A percentile compares a stretch with the other conserved stretches of the same genome.
Evolutionary conservation across 1,140 invertebrate species (phyloP).

Genomic region (Drosophila simulans): DNA sequence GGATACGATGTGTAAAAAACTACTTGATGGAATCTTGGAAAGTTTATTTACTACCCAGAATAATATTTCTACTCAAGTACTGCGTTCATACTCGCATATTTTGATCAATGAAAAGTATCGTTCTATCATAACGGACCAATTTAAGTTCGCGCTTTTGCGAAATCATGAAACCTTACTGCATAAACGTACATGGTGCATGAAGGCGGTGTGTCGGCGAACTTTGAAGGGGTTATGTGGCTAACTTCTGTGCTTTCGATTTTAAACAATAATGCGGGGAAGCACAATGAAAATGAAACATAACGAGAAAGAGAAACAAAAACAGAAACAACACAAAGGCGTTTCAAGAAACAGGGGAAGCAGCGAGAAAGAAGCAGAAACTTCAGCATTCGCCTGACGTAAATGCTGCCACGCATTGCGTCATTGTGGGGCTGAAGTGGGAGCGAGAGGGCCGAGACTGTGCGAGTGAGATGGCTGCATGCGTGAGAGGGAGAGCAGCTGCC

Average conservation of each 20-base stretch:
- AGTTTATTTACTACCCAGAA: too few species aligned
- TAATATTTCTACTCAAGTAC: too few species aligned
- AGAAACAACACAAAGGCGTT: slow-evolving; percentile 7
- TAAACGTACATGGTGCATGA: too few species aligned
- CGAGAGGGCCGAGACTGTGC: background rate
- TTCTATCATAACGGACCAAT: too few species aligned
- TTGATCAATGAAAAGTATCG: too few species aligned
- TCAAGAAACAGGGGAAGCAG: slow-evolving; percentile 9
- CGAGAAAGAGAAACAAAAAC: background rate
- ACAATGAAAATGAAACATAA: slow-evolving; percentile 4
- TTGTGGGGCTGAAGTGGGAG: slow-evolving; percentile 17
- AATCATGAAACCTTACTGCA: too few species aligned
- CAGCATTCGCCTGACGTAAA: slow-evolving; percentile 59
- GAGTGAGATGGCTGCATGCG: slow-evolving; percentile 1
- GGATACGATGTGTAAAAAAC: background rate
- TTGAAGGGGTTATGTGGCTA: background rate
- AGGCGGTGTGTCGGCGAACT: background rate
- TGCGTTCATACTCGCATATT: too few species aligned
- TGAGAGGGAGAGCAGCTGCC: slow-evolving; percentile 8
- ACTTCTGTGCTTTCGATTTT: slow-evolving; percentile 20
- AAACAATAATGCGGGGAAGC: slow-evolving; percentile 5
- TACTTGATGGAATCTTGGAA: too few species aligned
- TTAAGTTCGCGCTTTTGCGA: too few species aligned
- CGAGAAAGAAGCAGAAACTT: slow-evolving; percentile 25
- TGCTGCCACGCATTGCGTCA: slow-evolving; percentile 67